Evolutionary conservation across 2,797 vertebrate species (phyloP), one percentile per base, ranked within the genome.

Genomic region (Gorsachius magnificus): DNA sequence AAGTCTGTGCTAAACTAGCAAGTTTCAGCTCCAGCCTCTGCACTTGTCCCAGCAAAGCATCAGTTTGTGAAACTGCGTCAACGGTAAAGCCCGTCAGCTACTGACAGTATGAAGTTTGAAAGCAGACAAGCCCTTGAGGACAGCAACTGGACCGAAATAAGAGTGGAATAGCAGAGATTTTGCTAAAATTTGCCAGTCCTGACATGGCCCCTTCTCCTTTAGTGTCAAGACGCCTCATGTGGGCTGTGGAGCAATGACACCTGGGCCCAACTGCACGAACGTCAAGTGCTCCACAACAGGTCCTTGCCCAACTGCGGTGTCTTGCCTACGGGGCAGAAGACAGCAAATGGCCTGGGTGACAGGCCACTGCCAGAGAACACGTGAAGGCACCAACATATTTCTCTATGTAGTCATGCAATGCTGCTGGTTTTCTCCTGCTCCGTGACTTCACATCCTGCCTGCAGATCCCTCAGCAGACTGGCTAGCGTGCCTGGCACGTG

Each of bases 361-460:
- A 64, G 41, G 64, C 21, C 10, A 17, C 6, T 6, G 70, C 33
- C 66, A 87, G 51, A 31, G 43, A 82, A 81, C 20, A 5, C 9
- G 4, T 10, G 19, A 1, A 45, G 75, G 53, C 66, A 87, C 25
- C 45, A 45, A 29, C 60, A 68, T 70, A 48, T 28, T 75, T 90
- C 80, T 83, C 50, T 56, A 18, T 11, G 6, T 0, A 68, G 64
- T 89, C 91, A 95, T 41, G 26, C 31, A 31, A 11, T 10, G 61
- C 5, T 82, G 80, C n/a, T 81, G 41, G 5, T 41, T 26, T 41
- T 43, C 50, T 48, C 43, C 71, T 76, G 58, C 51, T 85, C 48
- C 33, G 1, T 74, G 74, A 79, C 51, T 54, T 56, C 57, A 80
- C 53, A 79, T 94, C 91, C 92, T 91, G 90, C 63, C 48, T 56